These are phyloP conservation scores for Conopomorpha cramerella DNA, from an alignment of 1,140 invertebrate genomes.

Conservation along the genomic window DNA sequence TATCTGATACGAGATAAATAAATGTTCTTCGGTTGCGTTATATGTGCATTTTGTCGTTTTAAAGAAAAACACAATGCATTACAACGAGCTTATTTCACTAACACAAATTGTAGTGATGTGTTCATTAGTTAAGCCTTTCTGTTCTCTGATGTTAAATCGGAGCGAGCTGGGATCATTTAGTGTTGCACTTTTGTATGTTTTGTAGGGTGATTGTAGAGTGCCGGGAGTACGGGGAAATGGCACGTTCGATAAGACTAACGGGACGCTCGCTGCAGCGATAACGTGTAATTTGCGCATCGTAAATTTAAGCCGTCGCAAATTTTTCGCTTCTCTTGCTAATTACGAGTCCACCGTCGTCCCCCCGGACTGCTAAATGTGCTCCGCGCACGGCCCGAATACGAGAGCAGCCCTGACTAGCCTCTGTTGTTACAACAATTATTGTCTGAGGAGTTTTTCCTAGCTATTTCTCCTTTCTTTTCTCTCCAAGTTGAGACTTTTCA, in stretches of 20 bases:
- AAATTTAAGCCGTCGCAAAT: conserved; percentile 56
- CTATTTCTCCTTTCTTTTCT: too few species aligned
- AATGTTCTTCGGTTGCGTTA: too few species aligned
- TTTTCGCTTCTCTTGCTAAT: conserved; percentile 56
- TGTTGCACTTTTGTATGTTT: conserved; percentile 23
- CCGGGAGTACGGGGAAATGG: conserved; percentile 9
- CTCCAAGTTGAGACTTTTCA: too few species aligned
- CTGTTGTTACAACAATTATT: too few species aligned
- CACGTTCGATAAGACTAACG: conserved; percentile 51
- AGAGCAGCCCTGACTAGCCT: conserved; percentile 27
- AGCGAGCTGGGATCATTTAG: too few species aligned
- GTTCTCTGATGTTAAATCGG: too few species aligned
- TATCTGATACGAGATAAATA: too few species aligned
- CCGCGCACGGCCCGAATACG: conserved; percentile 48
- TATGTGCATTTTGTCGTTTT: too few species aligned
- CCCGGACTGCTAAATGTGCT: conserved; percentile 50
- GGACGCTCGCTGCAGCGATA: conserved; percentile 40
- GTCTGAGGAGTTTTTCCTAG: too few species aligned
- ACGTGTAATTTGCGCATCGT: conserved; percentile 57
- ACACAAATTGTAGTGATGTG: too few species aligned
- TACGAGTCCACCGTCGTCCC: conserved; percentile 50
- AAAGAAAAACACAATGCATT: too few species aligned
- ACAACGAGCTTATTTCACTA: neutral
- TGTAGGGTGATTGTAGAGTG: conserved; percentile 21
- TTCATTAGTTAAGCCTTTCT: too few species aligned